Evolutionary conservation across 2,888 invertebrate species (phyloP), one percentile per base, ranked within the genome.

Genomic region (Netelia melanura): DNA sequence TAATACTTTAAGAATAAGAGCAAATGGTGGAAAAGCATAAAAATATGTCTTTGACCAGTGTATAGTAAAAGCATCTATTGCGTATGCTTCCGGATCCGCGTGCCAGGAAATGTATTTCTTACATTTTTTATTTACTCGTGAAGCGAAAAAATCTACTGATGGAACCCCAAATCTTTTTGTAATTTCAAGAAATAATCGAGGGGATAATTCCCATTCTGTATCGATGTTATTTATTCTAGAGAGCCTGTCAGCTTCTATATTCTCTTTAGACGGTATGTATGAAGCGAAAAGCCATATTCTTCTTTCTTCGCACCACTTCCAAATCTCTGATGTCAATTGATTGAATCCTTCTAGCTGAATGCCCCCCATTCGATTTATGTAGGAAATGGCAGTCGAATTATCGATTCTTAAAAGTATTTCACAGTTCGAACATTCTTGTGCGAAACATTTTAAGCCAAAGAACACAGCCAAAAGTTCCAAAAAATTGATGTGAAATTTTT

Each of bases 111-210:
- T 0, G 0, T 17, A 17, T 17, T 17, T 17, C 17, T 17, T 17
- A 17, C 17, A 91, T 84, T 91, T 91, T 38, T 44, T 79, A 78
- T 91, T 91, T 43, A 82, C n/a, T 3, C 82, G 65, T 30, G 89
- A 81, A 0, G 90, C 90, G 76, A 90, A 91, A 11, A 90, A 77
- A 72, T 91, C 89, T 30, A 88, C 88, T 21, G 86, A 86, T 11
- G 80, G 82, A 10, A 2, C 6, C 1, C 86, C 85, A 44, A 85
- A 86, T 77, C 52, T n/a, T n/a, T 76, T 65, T 67, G 23, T 76
- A 9, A 76, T 56, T 8, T 1, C 11, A 3, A 17, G 3, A 14
- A 54, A 67, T 38, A 84, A 67, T 2, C 48, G 21, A 1, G 62
- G 11, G 64, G 81, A 86, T 38, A 87, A 48, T 52, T 17, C 17